Conservation (phyloP, 2,888 invertebrate species). For the Ectobius pallidus region DNA sequence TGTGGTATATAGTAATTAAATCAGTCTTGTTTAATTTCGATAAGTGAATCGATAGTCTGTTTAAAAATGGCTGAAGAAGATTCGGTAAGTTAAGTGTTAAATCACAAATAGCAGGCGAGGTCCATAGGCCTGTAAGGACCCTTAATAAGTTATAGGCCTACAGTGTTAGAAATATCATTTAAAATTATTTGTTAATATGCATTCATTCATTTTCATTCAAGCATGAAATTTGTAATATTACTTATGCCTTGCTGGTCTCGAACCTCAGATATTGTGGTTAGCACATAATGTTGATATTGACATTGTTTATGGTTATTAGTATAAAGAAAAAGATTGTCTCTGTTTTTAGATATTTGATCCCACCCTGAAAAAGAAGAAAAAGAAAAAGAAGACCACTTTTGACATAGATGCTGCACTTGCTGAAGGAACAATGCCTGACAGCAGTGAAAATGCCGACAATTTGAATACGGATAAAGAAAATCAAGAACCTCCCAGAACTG, state of each 20-base stretch:
- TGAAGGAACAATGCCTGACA: constrained; percentile 59
- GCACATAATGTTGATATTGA: no score
- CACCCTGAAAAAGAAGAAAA: constrained; percentile 87
- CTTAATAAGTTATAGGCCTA: neutral
- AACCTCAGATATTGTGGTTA: no score
- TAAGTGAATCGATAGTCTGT: neutral
- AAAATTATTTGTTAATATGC: neutral
- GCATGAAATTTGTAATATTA: no score
- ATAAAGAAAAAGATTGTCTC: no score
- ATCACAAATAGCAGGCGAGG: no score
- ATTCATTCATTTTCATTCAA: neutral
- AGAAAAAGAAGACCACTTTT: constrained; percentile 94
- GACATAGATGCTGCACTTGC: constrained; percentile 86
- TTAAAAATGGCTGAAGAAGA: constrained; percentile 43
- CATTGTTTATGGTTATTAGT: no score
- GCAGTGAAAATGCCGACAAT: constrained; percentile 64
- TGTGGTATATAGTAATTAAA: neutral
- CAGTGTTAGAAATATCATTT: neutral
- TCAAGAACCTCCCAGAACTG: constrained; percentile 64
- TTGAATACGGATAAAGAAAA: constrained; percentile 59
- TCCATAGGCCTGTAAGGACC: neutral
- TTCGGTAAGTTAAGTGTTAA: constrained; percentile 34
- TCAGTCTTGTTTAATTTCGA: neutral
- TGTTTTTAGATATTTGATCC: constrained; percentile 85
- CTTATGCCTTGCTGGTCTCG: no score